A percentile compares a stretch with the other conserved stretches of the same genome.
phyloP scores from a whole-genome alignment of 1,140 invertebrate species.

The Drosophila kohkoa region DNA sequence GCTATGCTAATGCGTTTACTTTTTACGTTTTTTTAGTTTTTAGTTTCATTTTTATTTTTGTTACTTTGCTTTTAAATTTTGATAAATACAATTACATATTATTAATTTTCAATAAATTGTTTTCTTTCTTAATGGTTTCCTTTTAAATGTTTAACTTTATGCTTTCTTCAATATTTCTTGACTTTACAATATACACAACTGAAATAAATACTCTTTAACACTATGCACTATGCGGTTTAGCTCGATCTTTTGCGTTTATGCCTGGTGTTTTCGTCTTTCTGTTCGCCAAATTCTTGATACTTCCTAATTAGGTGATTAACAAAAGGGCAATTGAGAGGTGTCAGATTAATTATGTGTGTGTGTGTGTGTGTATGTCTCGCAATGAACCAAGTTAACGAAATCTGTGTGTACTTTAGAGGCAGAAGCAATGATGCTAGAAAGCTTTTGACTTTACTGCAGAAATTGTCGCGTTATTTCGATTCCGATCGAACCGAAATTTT shows the following conservation, averaged over 20 bases:
- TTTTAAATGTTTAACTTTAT: conserved; percentile 82
- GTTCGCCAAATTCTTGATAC: conserved; percentile 42
- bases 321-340: neutral
- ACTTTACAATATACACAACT: conserved; percentile 82
- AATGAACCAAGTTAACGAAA: neutral
- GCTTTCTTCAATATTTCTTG: conserved; percentile 63
- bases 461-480: neutral
- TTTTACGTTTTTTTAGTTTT: conserved; percentile 51
- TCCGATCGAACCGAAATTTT: neutral
- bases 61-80: conserved; percentile 63
- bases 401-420: conserved; percentile 12
- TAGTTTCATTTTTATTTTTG: neutral
- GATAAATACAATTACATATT: conserved; percentile 79
- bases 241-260: conserved; percentile 79
- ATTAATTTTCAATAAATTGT: conserved; percentile 79
- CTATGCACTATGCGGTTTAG: conserved; percentile 75
- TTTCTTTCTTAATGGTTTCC: conserved; percentile 55
- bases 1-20: conserved; percentile 80
- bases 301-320: conserved; percentile 1
- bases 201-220: conserved; percentile 62
- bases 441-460: conserved; percentile 15
- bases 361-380: conserved; percentile 21
- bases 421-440: conserved; percentile 38
- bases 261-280: conserved; percentile 63
- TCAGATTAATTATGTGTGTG: too few relatives aligned